Percentiles rank a stretch among this genome's conserved stretches.
phyloP scores from a whole-genome alignment of 2,888 invertebrate genomes.

The Strigamia crassipes region DNA sequence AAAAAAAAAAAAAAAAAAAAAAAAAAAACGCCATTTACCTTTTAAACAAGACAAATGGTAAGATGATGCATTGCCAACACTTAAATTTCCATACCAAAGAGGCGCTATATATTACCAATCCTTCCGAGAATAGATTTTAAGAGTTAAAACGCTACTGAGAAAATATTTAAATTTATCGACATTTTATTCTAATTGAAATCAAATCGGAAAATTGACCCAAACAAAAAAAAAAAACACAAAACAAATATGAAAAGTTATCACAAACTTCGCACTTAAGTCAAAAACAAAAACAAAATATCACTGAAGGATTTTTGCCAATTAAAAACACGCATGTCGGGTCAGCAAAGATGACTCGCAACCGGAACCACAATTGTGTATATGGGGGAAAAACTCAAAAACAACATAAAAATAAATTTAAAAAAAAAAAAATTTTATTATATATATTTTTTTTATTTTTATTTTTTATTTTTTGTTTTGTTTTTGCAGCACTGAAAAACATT shows the following conservation, averaged over 20 bases:
- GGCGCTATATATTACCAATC: not conserved
- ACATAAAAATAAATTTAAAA: not conserved
- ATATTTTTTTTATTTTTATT: no score
- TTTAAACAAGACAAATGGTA: not conserved
- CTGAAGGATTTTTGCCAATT: conserved; percentile 17
- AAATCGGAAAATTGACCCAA: not conserved
- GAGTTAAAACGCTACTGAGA: not conserved
- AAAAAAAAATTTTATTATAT: not conserved
- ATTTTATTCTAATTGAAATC: not conserved
- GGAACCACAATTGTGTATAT: not conserved
- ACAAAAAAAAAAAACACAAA: not conserved
- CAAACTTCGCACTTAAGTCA: not conserved
- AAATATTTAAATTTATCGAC: conserved; percentile 24
- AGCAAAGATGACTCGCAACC: not conserved
- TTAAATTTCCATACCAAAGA: conserved; percentile 13
- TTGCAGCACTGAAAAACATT: conserved; percentile 15
- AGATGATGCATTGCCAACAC: conserved; percentile 1
- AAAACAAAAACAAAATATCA: not conserved
- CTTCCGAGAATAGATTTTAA: not conserved
- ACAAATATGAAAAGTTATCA: no score
- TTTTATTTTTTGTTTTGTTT: not conserved
- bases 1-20: no score
- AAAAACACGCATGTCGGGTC: not conserved
- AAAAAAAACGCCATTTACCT: no score
- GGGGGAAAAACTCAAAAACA: not conserved